Base-by-base conservation (phyloP, 2,888 invertebrate genomes). In the Ichneumon xanthorius region DNA sequence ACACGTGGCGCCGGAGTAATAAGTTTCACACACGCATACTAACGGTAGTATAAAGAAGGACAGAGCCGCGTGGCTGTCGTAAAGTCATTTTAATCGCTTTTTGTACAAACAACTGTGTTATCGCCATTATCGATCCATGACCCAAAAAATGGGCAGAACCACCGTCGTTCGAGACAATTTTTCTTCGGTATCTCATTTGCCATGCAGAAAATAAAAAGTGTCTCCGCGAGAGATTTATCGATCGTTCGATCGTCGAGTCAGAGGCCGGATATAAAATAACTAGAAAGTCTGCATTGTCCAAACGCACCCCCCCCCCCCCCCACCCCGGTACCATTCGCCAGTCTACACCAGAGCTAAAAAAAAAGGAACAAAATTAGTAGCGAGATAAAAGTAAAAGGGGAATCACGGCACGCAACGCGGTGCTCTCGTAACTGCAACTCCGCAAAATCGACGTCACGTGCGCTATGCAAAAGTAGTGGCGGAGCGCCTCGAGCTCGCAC, bases 1-100 rank as follows among this genome's bases (percentile, higher is more conserved):
- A 71, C 70, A 87, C 71, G 76, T 78, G 78, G 77, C 63, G 76
- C 82, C 78, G 84, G 84, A 87, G 84, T 87, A 55, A 80, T 84
- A 81, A 65, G 65, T 77, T 84, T 84, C 65, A 53, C 68, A 53
- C 50, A 61, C n/a, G 71, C 68, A 48, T 76, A 61, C 50, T 63
- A 70, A 65, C n/a, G 26, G 53, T 75, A 77, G 6, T 30, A 53
- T n/a, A 30, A 55, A 16, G 61, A 48, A 68, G n/a, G 61, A 75
- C 40, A 82, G 58, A 11, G 22, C 50, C 77, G 73, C 61, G 68
- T 77, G 68, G 75, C 80, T 71, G 79, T 87, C 67, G 63, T 76
- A 50, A 78, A 22, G 30, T 82, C 67, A 76, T 75, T 80, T 65
- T 72, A 80, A 72, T 75, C 82, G 84, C 75, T 80, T 85, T 85